Evolutionary conservation across 2,113 vertebrate species (phyloP).

Genomic region (Monopterus albus): DNA sequence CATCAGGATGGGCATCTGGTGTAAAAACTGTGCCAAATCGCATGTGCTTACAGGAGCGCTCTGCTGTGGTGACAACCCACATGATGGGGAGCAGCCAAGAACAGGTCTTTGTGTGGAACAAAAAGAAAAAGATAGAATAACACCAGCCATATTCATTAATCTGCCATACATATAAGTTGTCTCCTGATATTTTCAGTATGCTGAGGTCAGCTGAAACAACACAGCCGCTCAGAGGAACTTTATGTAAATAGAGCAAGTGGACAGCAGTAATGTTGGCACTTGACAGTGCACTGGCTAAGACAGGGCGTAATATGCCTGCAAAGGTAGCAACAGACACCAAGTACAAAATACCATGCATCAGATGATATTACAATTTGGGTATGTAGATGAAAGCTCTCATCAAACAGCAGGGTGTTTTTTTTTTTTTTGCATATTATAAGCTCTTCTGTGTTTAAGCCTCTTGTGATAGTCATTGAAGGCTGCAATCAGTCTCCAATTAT

Average conservation of each 20-base stretch:
- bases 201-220: too few relatives aligned
- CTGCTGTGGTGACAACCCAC: too few relatives aligned
- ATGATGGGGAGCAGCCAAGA: too few relatives aligned
- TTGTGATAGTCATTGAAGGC: slow-evolving; percentile 46
- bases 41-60: too few relatives aligned
- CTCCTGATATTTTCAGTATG: too few relatives aligned
- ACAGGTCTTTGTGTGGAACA: too few relatives aligned
- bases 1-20: too few relatives aligned
- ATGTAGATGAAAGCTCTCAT: slow-evolving; percentile 54
- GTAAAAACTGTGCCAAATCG: too few relatives aligned
- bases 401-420: slow-evolving; percentile 22
- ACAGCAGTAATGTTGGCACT: neutral
- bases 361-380: slow-evolving; percentile 15
- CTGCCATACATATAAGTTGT: too few relatives aligned
- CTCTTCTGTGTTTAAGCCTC: slow-evolving; percentile 49
- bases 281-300: neutral
- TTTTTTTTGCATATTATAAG: slow-evolving; percentile 31
- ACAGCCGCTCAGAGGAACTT: too few relatives aligned
- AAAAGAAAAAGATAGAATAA: too few relatives aligned
- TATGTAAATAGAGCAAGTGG: slow-evolving; percentile 5
- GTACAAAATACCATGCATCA: slow-evolving; percentile 10
- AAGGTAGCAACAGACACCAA: slow-evolving; percentile 8
- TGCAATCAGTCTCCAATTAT: slow-evolving; percentile 83
- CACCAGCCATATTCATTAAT: too few relatives aligned
- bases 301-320: neutral